phyloP scores from a whole-genome alignment of 2,797 vertebrate genomes.

The Gymnopithys bicolor region DNA sequence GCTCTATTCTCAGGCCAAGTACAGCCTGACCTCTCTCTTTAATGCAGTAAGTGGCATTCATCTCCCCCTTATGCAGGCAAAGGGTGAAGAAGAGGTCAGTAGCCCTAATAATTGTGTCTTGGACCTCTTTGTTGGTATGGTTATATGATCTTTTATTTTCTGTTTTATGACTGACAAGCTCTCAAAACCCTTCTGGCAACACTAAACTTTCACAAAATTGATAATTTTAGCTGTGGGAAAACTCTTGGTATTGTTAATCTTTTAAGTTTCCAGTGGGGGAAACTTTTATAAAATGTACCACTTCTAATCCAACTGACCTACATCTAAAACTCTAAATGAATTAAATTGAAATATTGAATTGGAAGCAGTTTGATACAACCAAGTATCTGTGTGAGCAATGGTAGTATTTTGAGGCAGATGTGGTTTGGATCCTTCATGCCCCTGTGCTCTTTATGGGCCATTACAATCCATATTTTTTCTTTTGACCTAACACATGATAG shows the following conservation, averaged over 20 bases:
- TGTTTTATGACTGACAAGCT: conserved; percentile 32
- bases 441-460: conserved; percentile 22
- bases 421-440: conserved; percentile 29
- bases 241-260: not conserved
- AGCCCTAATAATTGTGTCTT: conserved; percentile 4
- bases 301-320: not conserved
- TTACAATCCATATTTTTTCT: not conserved
- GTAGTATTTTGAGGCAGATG: conserved; percentile 15
- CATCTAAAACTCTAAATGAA: not conserved
- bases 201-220: not conserved
- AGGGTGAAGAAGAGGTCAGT: conserved; percentile 38
- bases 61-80: not conserved
- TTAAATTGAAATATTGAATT: not conserved
- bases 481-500: not conserved
- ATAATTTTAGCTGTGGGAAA: not conserved
- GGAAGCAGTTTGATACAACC: not conserved
- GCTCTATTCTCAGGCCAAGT: conserved; percentile 14
- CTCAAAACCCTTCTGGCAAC: not conserved
- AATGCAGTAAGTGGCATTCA: conserved; percentile 5
- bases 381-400: not conserved
- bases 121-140: conserved; percentile 11
- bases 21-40: conserved; percentile 20
- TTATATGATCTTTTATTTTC: conserved; percentile 35
- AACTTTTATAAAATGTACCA: not conserved
- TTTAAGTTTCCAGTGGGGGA: not conserved